Conservation (phyloP, 1,140 invertebrate genomes). For the Littorina saxatilis region DNA sequence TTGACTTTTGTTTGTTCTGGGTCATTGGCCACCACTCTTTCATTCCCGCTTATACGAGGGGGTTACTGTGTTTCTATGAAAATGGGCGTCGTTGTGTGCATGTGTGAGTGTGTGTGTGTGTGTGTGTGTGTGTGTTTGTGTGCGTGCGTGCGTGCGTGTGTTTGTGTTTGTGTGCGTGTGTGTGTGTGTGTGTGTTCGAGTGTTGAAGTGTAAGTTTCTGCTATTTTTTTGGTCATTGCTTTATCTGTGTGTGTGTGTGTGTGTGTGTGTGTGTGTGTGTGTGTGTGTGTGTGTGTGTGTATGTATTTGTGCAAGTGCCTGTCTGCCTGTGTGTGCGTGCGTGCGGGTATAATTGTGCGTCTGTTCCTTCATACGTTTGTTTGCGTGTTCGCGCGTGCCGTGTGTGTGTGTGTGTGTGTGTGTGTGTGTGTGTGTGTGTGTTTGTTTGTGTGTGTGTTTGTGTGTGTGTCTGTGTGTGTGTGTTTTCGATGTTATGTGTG, state of each 20-base stretch:
- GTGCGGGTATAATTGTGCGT: neutral
- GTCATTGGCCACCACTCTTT: no score
- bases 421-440: neutral
- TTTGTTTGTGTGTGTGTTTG: neutral
- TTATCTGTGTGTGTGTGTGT: neutral
- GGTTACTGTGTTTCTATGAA: neutral
- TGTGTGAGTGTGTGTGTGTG: constrained; percentile 9
- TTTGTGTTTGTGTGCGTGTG: neutral
- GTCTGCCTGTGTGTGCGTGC: neutral
- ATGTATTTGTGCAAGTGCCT: neutral
- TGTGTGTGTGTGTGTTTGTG: neutral
- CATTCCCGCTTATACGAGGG: no score
- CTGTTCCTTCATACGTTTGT: neutral
- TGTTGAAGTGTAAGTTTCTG: neutral
- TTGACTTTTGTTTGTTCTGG: no score
- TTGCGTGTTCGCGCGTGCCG: neutral
- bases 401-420: neutral
- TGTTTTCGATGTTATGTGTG: no score
- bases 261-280: neutral
- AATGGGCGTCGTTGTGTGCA: neutral
- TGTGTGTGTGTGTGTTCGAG: neutral
- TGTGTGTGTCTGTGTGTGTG: neutral
- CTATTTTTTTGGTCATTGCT: neutral
- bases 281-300: neutral
- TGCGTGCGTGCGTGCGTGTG: neutral